Evolutionary conservation across 2,888 invertebrate genomes (phyloP), one percentile per base, ranked within the genome.

Genomic region (Cybosia mesomella): DNA sequence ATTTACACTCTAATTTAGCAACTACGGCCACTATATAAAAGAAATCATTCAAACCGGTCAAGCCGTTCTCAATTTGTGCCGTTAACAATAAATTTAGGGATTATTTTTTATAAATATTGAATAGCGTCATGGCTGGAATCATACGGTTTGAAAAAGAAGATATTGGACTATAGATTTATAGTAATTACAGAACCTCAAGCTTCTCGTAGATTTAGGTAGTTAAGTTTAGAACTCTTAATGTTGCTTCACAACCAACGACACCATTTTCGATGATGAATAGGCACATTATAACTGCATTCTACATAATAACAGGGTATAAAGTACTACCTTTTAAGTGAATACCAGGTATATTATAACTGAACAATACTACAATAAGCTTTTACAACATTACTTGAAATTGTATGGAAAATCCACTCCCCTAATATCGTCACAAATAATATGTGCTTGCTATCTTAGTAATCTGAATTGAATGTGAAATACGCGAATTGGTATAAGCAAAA

Each of bases 371-470:
- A 34, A n/a, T 34, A 21, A 13, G 58, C 34, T 34, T 34, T 34
- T 34, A 32, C n/a, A 34, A 34, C 21, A 58, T 58, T 58, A n/a
- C 36, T 36, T 0, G 22, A 13, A 21, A 54, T 63, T 22, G 49
- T 49, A n/a, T 49, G n/a, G 62, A 54, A 55, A 54, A 63, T 34
- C 34, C 22, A 55, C 64, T 65, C 43, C n/a, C 34, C 34, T 58
- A 49, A 58, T 58, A 39, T 34, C 21, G 18, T 24, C 58, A 58
- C 36, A n/a, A 54, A 7, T 43, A 43, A 43, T 43, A n/a, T 18
- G 8, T 9, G n/a, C n/a, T 28, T 61, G 60, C 61, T 61, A 61
- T 66, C 66, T 58, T 18, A 39, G 21, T 55, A 55, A 61, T 61
- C 24, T 18, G 58, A 39, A 66, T 59, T 53, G 59, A 60, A 60